These are phyloP conservation scores for Leptogaster cylindrica DNA, from an alignment of 2,888 invertebrate genomes.

Conservation along the genomic window DNA sequence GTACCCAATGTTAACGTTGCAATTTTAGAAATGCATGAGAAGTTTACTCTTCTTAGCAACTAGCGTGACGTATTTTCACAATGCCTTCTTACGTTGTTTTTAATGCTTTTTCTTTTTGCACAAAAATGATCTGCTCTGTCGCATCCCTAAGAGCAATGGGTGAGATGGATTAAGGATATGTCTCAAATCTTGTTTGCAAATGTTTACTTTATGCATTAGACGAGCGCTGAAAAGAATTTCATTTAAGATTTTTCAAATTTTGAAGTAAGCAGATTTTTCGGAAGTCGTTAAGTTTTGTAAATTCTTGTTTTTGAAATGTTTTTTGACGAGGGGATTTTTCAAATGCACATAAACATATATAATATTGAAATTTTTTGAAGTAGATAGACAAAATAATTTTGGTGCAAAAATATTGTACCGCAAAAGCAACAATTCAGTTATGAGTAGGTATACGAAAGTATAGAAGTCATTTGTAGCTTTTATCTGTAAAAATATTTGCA, in stretches of 20 bases:
- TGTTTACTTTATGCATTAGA: constrained; percentile 14
- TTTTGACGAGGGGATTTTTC: too few species aligned
- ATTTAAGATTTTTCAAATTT: background rate
- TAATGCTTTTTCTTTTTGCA: background rate
- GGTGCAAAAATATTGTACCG: too few species aligned
- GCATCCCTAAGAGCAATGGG: background rate
- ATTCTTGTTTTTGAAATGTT: too few species aligned
- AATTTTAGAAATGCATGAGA: constrained; percentile 39
- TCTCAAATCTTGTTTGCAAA: constrained; percentile 1
- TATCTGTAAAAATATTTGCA: too few species aligned
- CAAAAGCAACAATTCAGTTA: too few species aligned
- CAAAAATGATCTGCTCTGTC: constrained; percentile 17
- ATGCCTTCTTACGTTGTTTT: constrained; percentile 1
- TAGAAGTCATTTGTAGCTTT: too few species aligned
- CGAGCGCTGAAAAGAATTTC: background rate
- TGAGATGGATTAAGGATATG: background rate
- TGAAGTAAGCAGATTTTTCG: too few species aligned
- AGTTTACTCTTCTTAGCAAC: constrained; percentile 24
- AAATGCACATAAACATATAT: too few species aligned
- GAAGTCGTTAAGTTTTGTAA: too few species aligned
- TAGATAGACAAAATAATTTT: too few species aligned
- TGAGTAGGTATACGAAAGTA: too few species aligned
- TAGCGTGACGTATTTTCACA: constrained; percentile 18
- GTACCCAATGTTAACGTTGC: constrained; percentile 30
- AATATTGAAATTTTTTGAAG: too few species aligned